phyloP scores from a whole-genome alignment of 2,113 vertebrate genomes.

The Amphiprion percula region DNA sequence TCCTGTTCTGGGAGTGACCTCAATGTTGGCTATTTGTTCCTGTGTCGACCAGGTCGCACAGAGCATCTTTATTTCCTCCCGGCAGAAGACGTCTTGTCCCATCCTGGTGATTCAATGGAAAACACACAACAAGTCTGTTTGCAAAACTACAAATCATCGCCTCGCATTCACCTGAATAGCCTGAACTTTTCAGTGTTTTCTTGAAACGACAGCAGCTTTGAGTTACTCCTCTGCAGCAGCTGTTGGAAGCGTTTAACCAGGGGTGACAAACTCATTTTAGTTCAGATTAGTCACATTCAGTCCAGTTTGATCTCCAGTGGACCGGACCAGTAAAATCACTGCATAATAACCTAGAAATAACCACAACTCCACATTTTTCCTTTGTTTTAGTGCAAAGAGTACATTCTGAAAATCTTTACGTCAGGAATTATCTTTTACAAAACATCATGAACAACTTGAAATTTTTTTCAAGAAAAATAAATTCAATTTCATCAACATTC shows the following conservation, averaged over 20 bases:
- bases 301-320: no score
- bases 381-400: no score
- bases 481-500: no score
- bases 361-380: no score
- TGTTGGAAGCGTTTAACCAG: conserved; percentile 6
- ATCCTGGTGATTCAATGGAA: conserved; percentile 65
- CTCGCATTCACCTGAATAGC: conserved; percentile 2
- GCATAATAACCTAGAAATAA: no score
- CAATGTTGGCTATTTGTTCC: conserved; percentile 75
- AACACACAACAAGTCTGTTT: conserved; percentile 56
- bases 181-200: neutral
- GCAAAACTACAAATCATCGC: conserved; percentile 51
- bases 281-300: no score
- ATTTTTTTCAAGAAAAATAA: no score
- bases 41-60: conserved; percentile 69
- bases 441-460: no score
- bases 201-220: conserved; percentile 8
- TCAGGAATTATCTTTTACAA: no score
- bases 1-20: conserved; percentile 71
- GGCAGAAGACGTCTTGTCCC: conserved; percentile 68
- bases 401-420: no score
- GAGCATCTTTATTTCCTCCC: conserved; percentile 65
- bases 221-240: conserved; percentile 7
- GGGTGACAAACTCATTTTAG: no score
- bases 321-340: no score